Conservation (phyloP, 2,888 invertebrate species). For the Carcina quercana region DNA sequence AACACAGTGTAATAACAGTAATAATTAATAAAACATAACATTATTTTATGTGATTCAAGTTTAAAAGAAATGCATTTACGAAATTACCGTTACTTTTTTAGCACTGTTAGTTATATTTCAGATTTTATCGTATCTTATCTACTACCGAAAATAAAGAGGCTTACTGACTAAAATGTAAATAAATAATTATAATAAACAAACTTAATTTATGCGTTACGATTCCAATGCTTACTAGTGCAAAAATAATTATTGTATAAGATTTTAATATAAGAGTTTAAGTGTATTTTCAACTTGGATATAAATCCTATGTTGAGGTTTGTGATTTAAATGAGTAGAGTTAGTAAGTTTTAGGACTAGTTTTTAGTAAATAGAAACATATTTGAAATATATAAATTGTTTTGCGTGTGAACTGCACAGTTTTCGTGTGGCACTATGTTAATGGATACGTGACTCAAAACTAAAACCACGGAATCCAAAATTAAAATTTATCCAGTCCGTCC, state of each 20-base stretch:
- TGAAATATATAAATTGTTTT: neutral
- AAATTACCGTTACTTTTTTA: no score
- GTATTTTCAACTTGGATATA: slow-evolving; percentile 13
- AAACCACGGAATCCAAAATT: no score
- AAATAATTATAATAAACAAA: slow-evolving; percentile 22
- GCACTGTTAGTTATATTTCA: no score
- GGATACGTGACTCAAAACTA: no score
- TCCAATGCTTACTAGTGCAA: slow-evolving; percentile 58
- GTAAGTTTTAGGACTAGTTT: slow-evolving; percentile 12
- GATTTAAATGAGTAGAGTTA: slow-evolving; percentile 20
- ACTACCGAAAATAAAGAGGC: no score
- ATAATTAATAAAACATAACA: no score
- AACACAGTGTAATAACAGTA: no score
- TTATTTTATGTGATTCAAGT: no score
- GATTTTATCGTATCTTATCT: no score
- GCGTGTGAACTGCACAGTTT: slow-evolving; percentile 5
- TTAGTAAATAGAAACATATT: slow-evolving; percentile 10
- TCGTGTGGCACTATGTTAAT: slow-evolving; percentile 12
- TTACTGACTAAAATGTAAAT: slow-evolving; percentile 21
- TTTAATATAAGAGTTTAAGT: slow-evolving; percentile 12
- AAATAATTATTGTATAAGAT: slow-evolving; percentile 29
- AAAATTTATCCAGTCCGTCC: no score
- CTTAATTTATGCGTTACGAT: slow-evolving; percentile 37
- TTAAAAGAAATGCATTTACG: no score
- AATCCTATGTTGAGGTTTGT: slow-evolving; percentile 35